Conservation (phyloP, 2,113 vertebrate genomes). For the Sphaerodactylus townsendi region DNA sequence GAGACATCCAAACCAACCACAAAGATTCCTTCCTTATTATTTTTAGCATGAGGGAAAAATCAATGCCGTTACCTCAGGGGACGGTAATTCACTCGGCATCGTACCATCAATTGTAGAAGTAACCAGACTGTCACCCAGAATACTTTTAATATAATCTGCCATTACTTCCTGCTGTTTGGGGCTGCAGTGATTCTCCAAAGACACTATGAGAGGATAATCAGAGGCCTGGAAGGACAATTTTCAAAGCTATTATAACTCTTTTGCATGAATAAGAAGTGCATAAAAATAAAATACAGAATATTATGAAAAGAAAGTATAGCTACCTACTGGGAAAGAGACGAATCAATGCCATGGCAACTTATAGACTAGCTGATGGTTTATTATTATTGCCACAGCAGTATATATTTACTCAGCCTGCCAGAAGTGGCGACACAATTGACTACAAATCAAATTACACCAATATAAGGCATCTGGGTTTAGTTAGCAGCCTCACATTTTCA, state of each 20-base stretch:
- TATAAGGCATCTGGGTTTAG: too few species aligned
- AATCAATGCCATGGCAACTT: background rate
- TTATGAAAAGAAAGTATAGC: background rate
- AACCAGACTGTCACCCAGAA: conserved; percentile 82
- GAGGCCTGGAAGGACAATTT: conserved; percentile 76
- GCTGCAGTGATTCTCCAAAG: conserved; percentile 90
- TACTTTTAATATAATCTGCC: conserved; percentile 73
- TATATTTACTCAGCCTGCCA: too few species aligned
- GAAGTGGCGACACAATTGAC: too few species aligned
- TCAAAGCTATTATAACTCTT: conserved; percentile 22
- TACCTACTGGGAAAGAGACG: background rate
- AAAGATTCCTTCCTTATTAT: background rate
- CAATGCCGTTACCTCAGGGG: conserved; percentile 82
- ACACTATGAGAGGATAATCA: conserved; percentile 85
- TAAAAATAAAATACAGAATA: background rate
- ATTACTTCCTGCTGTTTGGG: conserved; percentile 83
- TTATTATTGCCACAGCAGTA: too few species aligned
- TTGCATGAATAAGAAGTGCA: background rate
- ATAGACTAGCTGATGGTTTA: background rate
- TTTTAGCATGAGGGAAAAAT: background rate
- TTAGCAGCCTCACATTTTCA: too few species aligned
- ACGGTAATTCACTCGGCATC: conserved; percentile 72
- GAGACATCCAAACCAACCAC: background rate
- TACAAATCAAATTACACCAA: too few species aligned
- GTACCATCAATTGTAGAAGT: conserved; percentile 59